Evolutionary conservation across 2,113 vertebrate genomes (phyloP).

Genomic region (Prunella himalayana): DNA sequence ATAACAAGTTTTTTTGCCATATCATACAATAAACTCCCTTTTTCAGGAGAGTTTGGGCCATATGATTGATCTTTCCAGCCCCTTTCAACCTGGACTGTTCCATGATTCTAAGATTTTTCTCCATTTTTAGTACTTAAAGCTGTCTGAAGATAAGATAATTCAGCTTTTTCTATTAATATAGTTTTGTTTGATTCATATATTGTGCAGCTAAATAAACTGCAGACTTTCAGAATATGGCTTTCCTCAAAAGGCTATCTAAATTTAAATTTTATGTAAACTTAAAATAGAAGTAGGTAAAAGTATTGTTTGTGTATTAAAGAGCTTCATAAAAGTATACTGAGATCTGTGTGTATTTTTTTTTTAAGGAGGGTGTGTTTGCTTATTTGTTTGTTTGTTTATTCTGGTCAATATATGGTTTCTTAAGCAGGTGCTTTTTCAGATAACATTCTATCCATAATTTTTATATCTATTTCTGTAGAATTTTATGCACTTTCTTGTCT

Average conservation of each 20-base stretch:
- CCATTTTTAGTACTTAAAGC: neutral
- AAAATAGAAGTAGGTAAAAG: neutral
- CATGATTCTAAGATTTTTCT: neutral
- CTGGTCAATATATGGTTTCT: neutral
- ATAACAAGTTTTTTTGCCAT: neutral
- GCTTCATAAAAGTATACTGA: neutral
- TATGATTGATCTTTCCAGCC: neutral
- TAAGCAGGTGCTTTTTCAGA: neutral
- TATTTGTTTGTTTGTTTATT: neutral
- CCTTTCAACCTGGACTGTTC: fast-evolving
- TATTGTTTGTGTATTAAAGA: neutral
- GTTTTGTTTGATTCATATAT: neutral
- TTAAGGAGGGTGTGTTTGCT: fast-evolving
- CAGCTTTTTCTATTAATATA: neutral
- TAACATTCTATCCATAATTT: neutral
- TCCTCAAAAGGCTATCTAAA: neutral
- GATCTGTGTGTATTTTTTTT: neutral
- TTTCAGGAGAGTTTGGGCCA: neutral
- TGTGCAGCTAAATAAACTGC: neutral
- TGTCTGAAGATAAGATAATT: neutral
- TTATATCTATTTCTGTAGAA: neutral
- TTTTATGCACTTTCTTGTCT: neutral
- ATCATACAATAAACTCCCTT: neutral
- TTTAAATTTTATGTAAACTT: neutral
- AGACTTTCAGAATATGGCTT: neutral